These are phyloP conservation scores for Trachythela sp. DNA, from an alignment of 64 coral and sea anemone genomes.

Conservation along the genomic window DNA sequence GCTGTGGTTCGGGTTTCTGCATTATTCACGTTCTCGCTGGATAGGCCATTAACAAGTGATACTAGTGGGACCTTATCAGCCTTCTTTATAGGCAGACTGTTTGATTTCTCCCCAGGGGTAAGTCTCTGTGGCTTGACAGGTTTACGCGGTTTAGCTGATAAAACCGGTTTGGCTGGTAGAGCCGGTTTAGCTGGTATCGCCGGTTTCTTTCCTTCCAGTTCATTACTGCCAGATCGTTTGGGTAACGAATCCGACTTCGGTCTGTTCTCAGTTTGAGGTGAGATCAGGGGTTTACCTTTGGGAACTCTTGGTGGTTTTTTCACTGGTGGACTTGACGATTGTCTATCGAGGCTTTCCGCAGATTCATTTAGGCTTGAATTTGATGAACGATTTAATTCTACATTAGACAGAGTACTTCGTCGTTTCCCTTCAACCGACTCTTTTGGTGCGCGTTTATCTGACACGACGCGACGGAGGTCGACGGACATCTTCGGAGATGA, in stretches of 20 bases:
- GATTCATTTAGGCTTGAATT: background rate
- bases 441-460: background rate
- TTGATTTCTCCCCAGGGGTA: background rate
- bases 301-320: background rate
- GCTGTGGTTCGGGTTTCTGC: background rate
- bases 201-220: background rate
- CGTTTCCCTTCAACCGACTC: background rate
- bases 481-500: background rate
- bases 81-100: background rate
- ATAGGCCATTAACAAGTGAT: background rate
- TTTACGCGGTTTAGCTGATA: background rate
- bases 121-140: background rate
- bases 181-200: background rate
- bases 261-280: background rate
- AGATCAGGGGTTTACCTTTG: background rate
- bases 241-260: background rate
- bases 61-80: background rate
- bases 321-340: background rate
- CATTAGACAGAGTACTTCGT: background rate
- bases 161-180: conserved; percentile 3
- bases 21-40: background rate
- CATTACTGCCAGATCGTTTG: background rate
- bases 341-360: background rate
- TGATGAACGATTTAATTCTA: background rate
- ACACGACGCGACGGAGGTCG: background rate